Percentiles rank a stretch among this genome's conserved stretches.
Conservation (phyloP, 2,797 vertebrate genomes). For the Acridotheres tristis region DNA sequence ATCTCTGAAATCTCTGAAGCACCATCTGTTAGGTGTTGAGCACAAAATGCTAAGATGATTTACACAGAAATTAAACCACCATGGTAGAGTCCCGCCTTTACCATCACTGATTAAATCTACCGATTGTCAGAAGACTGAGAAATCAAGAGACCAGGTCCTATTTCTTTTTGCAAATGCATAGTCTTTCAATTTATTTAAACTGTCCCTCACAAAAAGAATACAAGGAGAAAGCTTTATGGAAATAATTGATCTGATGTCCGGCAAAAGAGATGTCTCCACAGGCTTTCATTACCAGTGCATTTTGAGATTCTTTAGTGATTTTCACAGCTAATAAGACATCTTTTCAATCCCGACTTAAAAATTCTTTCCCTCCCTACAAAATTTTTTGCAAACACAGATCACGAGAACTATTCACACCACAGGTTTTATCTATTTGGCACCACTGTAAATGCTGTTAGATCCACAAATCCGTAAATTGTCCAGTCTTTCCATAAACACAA, state of each 20-base stretch:
- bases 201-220: neutral
- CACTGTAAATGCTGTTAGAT: neutral
- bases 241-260: neutral
- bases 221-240: neutral
- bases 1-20: neutral
- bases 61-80: neutral
- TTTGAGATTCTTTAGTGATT: neutral
- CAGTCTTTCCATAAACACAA: neutral
- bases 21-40: neutral
- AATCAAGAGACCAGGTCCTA: neutral
- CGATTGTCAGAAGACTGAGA: neutral
- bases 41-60: neutral
- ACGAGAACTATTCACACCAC: neutral
- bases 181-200: neutral
- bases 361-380: neutral
- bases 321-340: neutral
- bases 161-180: neutral
- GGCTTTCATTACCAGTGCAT: neutral
- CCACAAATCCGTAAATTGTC: neutral
- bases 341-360: neutral
- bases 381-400: neutral
- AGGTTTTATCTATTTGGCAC: neutral
- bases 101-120: neutral
- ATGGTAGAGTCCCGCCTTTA: neutral
- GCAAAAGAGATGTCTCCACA: neutral